Evolutionary conservation across 1,140 invertebrate species (phyloP), one percentile per base, ranked within the genome.

Genomic region (Pygmarrhopalites habei): DNA sequence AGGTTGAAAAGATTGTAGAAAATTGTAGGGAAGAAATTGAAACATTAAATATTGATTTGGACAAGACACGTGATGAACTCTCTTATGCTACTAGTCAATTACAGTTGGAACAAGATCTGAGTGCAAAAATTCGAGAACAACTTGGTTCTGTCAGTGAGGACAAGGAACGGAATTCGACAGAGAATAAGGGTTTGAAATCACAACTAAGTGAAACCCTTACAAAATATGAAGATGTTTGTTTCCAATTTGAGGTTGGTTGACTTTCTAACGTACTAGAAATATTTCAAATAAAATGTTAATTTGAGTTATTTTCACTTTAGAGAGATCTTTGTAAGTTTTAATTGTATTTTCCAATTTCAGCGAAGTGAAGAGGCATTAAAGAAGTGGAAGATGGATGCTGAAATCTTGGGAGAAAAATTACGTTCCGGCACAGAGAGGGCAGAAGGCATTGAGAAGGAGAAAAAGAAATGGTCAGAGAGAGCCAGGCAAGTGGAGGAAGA

Each of bases 341-440:
- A n/a, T n/a, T n/a, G n/a, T n/a, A n/a, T n/a, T n/a, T n/a, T n/a
- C n/a, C n/a, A n/a, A n/a, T 64, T 69, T 28, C 64, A 70, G 44
- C 30, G 65, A 28, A 66, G 64, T 58, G 68, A 70, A 51, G 68
- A 70, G 32, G 49, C 68, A 2, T 29, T 70, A 7, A 70, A 70
- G 57, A 70, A 70, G 58, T 70, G 64, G 68, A 66, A 66, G 51
- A 70, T 66, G 64, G 68, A 70, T 43, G 65, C 64, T n/a, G 68
- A 70, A 52, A 70, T 70, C 49, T 29, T 70, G 7, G 58, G 52
- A 0, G 68, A 70, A 43, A 70, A 70, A 39, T 46, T 66, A 15
- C 64, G 64, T 2, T 64, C 65, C 1, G 28, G 61, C 2, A 60
- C 62, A 2, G 68, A 70, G 30, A 57, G 62, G 23, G 39, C 58